Conservation (phyloP, 2,797 vertebrate species). For the Argya squamiceps region DNA sequence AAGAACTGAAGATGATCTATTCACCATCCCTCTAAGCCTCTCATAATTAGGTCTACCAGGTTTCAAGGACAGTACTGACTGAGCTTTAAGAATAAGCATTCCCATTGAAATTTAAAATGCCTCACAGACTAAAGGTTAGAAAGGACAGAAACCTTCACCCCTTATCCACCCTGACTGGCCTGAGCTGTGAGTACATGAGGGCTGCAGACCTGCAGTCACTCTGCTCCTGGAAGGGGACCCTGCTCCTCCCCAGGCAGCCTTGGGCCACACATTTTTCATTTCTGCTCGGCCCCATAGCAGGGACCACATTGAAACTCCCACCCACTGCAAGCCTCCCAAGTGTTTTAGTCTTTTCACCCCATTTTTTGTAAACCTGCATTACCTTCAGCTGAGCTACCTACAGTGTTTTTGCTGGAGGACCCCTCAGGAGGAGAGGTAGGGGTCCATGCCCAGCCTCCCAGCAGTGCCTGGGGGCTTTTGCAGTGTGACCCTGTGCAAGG, state of each 20-base stretch:
- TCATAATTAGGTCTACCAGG: slow-evolving; percentile 53
- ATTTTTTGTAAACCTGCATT: background rate
- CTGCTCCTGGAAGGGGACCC: background rate
- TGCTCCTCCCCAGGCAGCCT: background rate
- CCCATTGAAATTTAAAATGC: background rate
- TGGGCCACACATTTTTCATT: background rate
- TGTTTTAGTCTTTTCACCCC: background rate
- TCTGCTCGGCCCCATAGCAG: background rate
- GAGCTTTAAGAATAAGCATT: slow-evolving; percentile 1
- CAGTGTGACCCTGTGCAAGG: background rate
- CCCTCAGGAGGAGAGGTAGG: background rate
- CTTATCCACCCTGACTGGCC: background rate
- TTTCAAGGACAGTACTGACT: slow-evolving; percentile 45
- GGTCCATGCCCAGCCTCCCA: background rate
- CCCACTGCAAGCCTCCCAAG: background rate
- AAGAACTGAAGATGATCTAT: slow-evolving; percentile 51
- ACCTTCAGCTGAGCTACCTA: background rate
- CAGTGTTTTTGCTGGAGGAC: background rate
- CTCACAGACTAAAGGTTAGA: background rate
- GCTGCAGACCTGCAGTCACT: background rate
- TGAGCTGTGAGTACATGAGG: background rate
- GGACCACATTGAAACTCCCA: background rate
- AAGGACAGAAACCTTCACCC: background rate
- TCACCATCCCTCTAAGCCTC: slow-evolving; percentile 50
- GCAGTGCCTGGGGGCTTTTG: background rate